phyloP scores from a whole-genome alignment of 2,113 vertebrate species.

The Illadopsis cleaveri region DNA sequence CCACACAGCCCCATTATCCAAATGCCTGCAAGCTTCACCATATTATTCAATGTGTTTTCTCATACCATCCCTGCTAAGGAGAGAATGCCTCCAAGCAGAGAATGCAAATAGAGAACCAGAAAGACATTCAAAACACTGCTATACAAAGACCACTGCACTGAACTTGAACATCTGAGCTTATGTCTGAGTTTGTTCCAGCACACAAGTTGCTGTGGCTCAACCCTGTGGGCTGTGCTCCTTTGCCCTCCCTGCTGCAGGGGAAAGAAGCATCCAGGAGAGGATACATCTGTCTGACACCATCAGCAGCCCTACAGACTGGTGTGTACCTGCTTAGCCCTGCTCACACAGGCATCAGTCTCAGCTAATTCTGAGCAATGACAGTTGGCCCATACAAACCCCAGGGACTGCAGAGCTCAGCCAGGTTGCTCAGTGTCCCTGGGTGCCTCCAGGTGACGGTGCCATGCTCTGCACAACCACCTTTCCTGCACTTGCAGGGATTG shows the following conservation, averaged over 20 bases:
- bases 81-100: neutral
- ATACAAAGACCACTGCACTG: neutral
- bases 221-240: neutral
- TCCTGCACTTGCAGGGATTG: neutral
- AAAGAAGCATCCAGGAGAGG: neutral
- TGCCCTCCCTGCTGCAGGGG: neutral
- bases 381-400: neutral
- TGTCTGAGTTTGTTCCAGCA: neutral
- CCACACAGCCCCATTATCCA: neutral
- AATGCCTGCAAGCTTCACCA: neutral
- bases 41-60: neutral
- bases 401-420: neutral
- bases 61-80: neutral
- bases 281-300: neutral
- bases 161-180: neutral
- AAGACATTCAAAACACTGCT: neutral
- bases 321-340: neutral
- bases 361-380: neutral
- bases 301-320: neutral
- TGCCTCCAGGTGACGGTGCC: neutral
- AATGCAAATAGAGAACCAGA: neutral
- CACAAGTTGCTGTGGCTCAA: neutral
- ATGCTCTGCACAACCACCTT: neutral
- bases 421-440: neutral
- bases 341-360: neutral